A percentile compares a stretch with the other conserved stretches of the same genome.
Conservation (phyloP, 2,888 invertebrate genomes). For the Ceramica pisi region DNA sequence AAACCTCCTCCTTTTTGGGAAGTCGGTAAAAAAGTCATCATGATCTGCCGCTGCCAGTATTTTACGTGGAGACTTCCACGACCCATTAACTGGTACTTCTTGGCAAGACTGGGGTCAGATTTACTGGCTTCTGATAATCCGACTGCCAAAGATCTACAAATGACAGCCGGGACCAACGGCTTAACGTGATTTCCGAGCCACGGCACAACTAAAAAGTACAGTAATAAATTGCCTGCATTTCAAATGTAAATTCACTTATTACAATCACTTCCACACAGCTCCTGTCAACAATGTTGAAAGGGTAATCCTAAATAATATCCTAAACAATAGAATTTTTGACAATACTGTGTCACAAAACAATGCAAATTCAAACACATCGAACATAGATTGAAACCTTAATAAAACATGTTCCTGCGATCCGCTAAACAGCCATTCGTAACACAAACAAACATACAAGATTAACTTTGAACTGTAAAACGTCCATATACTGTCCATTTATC, state of each 20-base stretch:
- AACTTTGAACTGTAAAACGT: conserved; percentile 62
- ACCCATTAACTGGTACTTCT: no score
- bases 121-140: no score
- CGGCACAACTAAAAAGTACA: no score
- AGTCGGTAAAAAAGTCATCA: no score
- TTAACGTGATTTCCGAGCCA: no score
- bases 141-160: no score
- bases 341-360: conserved; percentile 35
- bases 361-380: conserved; percentile 57
- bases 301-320: conserved; percentile 24
- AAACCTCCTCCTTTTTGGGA: no score
- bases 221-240: background rate
- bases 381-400: conserved; percentile 58
- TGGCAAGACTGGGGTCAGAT: no score
- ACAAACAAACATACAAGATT: conserved; percentile 68
- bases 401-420: conserved; percentile 59
- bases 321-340: conserved; percentile 33
- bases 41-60: no score
- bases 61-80: no score
- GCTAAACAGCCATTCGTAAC: conserved; percentile 62
- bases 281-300: conserved; percentile 34
- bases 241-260: background rate
- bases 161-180: no score
- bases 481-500: conserved; percentile 43
- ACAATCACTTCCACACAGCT: background rate